Conservation (phyloP, 2,797 vertebrate genomes). For the Spheniscus humboldti region DNA sequence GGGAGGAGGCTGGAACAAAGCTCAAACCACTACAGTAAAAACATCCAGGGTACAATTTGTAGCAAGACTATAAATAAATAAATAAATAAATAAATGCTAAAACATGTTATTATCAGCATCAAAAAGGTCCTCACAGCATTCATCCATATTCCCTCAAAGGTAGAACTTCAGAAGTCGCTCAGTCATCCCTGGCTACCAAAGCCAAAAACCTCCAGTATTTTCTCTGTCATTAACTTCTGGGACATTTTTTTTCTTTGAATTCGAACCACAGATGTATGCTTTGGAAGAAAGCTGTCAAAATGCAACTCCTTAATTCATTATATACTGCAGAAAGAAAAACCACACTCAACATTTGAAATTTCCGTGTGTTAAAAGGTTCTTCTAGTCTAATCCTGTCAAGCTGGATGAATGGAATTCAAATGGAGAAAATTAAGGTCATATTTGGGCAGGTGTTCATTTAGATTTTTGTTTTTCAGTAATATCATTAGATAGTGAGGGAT, state of each 20-base stretch:
- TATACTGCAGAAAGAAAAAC: neutral
- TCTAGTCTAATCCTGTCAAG: neutral
- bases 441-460: neutral
- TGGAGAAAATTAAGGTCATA: neutral
- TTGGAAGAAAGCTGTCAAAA: neutral
- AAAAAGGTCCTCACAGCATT: neutral
- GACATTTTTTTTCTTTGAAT: neutral
- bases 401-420: neutral
- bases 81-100: neutral
- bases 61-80: neutral
- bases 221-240: neutral
- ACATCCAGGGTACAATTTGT: neutral
- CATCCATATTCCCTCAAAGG: neutral
- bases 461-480: neutral
- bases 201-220: neutral
- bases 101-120: neutral
- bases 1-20: neutral
- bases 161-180: fast-evolving
- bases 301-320: neutral
- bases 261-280: neutral
- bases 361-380: neutral
- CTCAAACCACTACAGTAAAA: neutral
- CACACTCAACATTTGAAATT: neutral
- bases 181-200: neutral
- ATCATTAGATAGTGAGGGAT: neutral